Percentiles rank a stretch among this genome's conserved stretches.
These are phyloP conservation scores for Orius insidiosus DNA, from an alignment of 1,140 invertebrate genomes.

Conservation along the genomic window DNA sequence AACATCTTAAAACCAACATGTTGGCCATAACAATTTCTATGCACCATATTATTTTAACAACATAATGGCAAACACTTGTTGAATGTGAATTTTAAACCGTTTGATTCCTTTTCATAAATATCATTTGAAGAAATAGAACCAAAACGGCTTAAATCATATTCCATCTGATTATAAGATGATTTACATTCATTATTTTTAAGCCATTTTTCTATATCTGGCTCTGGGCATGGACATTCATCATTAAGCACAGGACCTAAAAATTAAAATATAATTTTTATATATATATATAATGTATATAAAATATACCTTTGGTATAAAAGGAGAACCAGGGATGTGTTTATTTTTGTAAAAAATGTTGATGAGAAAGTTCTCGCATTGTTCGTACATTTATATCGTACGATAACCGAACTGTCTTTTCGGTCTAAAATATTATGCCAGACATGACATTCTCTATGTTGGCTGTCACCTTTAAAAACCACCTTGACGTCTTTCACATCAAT, in stretches of 20 bases:
- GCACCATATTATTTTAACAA: conserved; percentile 71
- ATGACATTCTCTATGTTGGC: conserved; percentile 35
- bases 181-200: conserved; percentile 48
- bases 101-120: conserved; percentile 42
- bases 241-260: conserved; percentile 49
- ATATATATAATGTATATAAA: conserved; percentile 7
- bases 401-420: conserved; percentile 67
- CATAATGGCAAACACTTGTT: conserved; percentile 81
- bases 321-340: conserved; percentile 44
- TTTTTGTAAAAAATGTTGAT: conserved; percentile 52
- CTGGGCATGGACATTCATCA: conserved; percentile 75
- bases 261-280: conserved; percentile 13
- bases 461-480: conserved; percentile 35
- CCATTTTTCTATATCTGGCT: conserved; percentile 43
- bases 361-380: conserved; percentile 49
- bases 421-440: conserved; percentile 62
- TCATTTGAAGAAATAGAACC: conserved; percentile 49
- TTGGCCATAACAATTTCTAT: conserved; percentile 79
- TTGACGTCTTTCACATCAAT: conserved; percentile 24
- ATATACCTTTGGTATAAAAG: conserved; percentile 41
- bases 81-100: conserved; percentile 51
- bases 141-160: conserved; percentile 54
- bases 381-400: conserved; percentile 66
- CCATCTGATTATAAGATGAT: conserved; percentile 45
- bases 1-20: conserved; percentile 95